Conservation (phyloP, 2,797 vertebrate species). For the Chrysocyon brachyurus region DNA sequence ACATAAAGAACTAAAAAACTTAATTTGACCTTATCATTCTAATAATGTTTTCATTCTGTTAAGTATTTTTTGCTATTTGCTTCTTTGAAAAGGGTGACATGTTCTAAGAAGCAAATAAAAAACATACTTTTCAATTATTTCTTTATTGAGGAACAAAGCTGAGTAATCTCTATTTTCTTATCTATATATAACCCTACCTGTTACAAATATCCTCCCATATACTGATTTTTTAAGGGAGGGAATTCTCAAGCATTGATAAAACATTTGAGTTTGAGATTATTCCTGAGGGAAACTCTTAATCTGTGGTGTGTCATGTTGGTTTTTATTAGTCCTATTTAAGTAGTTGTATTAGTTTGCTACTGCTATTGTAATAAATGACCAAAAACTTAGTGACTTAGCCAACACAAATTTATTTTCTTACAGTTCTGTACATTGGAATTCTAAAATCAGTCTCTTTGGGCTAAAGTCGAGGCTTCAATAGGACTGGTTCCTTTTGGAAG, state of each 20-base stretch:
- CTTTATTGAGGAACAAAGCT: constrained; percentile 12
- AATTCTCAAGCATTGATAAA: background rate
- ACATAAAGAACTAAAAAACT: background rate
- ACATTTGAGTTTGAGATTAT: background rate
- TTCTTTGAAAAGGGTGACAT: background rate
- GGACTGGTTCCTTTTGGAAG: background rate
- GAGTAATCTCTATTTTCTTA: background rate
- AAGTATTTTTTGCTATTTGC: background rate
- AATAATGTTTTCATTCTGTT: background rate
- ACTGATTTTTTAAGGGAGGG: background rate
- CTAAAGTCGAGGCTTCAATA: background rate
- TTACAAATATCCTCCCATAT: background rate
- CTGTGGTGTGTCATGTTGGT: background rate
- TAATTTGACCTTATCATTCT: background rate
- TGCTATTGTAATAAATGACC: background rate
- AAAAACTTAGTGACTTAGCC: background rate
- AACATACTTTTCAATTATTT: background rate
- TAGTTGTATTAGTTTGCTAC: background rate
- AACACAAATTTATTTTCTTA: background rate
- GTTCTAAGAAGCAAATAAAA: background rate
- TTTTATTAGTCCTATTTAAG: background rate
- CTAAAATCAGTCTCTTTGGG: background rate
- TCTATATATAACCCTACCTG: background rate
- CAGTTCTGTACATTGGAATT: background rate
- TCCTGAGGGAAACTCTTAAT: background rate